Evolutionary conservation across 2,888 invertebrate species (phyloP).

Genomic region (Nezara viridula): DNA sequence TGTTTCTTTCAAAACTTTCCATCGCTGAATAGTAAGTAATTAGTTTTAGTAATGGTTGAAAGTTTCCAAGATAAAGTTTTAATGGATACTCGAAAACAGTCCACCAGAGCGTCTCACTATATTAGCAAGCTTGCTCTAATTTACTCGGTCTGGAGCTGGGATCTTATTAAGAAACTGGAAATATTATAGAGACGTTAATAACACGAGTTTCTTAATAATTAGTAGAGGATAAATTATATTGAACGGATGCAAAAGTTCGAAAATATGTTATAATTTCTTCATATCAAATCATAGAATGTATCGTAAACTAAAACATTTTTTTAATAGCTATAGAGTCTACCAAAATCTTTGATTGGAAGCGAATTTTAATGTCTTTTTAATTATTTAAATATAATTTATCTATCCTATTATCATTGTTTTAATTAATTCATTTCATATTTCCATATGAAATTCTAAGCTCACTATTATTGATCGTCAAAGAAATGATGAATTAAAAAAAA

Average conservation of each 20-base stretch:
- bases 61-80: background rate
- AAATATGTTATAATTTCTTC: background rate
- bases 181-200: background rate
- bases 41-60: background rate
- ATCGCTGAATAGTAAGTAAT: background rate
- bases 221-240: background rate
- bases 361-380: too few relatives aligned
- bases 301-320: too few relatives aligned
- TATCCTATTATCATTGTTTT: too few relatives aligned
- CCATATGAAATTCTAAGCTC: too few relatives aligned
- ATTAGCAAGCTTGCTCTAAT: background rate
- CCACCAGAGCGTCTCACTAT: background rate
- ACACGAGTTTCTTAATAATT: background rate
- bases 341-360: too few relatives aligned
- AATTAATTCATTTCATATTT: too few relatives aligned
- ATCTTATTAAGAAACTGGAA: conserved; percentile 12
- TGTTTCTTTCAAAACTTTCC: background rate
- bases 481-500: too few relatives aligned
- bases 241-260: background rate
- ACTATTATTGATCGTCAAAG: too few relatives aligned
- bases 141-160: background rate
- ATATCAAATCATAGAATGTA: background rate
- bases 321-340: background rate
- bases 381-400: too few relatives aligned
- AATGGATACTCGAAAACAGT: background rate